Percentiles rank a stretch among this genome's conserved stretches.
phyloP scores from a whole-genome alignment of 2,888 invertebrate genomes.

The Trichogramma evanescens region DNA sequence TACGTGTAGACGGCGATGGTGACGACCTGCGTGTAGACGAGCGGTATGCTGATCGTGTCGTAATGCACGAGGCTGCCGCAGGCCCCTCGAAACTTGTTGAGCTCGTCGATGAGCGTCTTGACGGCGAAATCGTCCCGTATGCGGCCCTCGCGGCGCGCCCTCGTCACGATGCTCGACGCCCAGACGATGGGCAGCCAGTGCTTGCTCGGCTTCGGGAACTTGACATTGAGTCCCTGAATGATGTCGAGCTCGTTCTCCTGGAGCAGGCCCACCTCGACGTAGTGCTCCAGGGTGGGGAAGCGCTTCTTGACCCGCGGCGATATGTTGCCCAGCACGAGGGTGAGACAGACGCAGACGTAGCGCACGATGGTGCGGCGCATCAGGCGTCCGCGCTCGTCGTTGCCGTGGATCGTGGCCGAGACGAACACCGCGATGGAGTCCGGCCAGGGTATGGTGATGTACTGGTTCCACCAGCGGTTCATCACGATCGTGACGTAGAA shows the following conservation, averaged over 20 bases:
- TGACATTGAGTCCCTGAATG: slow-evolving; percentile 68
- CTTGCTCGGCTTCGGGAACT: slow-evolving; percentile 78
- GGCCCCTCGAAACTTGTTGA: slow-evolving; percentile 54
- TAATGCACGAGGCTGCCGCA: slow-evolving; percentile 51
- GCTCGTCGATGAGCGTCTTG: slow-evolving; percentile 68
- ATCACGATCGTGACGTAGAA: slow-evolving; percentile 87
- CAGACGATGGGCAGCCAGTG: slow-evolving; percentile 89
- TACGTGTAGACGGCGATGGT: slow-evolving; percentile 89
- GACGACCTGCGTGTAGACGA: slow-evolving; percentile 65
- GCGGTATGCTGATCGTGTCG: slow-evolving; percentile 52
- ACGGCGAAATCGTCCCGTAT: slow-evolving; percentile 88
- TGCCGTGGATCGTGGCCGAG: slow-evolving; percentile 54
- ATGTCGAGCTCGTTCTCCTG: slow-evolving; percentile 75
- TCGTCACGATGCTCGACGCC: slow-evolving; percentile 83
- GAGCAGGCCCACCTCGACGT: slow-evolving; percentile 77
- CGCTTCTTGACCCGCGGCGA: slow-evolving; percentile 83
- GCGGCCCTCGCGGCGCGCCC: slow-evolving; percentile 82
- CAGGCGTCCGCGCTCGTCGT: slow-evolving; percentile 53
- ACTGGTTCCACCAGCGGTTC: slow-evolving; percentile 75
- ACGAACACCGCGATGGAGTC: slow-evolving; percentile 55
- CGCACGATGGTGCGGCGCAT: slow-evolving; percentile 55
- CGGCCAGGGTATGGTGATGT: slow-evolving; percentile 55
- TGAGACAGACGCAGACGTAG: slow-evolving; percentile 71
- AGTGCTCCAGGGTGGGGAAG: slow-evolving; percentile 75
- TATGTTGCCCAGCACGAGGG: slow-evolving; percentile 79